These are phyloP conservation scores for Acheta domesticus DNA, from an alignment of 2,888 invertebrate genomes.

Conservation along the genomic window DNA sequence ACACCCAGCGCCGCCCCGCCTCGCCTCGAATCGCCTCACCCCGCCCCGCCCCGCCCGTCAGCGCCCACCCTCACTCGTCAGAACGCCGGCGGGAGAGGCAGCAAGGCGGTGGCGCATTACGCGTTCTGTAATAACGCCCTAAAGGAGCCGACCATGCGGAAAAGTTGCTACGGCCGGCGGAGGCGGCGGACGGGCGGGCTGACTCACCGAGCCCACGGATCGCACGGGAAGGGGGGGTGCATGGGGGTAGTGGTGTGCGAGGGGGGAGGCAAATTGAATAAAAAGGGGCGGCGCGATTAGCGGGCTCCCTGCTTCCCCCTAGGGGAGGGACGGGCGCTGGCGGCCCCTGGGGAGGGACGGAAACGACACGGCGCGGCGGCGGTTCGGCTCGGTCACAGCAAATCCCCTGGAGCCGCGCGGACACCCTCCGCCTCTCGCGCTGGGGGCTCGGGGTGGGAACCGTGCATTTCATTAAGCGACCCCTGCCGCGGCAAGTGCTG, in stretches of 20 bases:
- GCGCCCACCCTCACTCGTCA: background rate
- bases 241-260: background rate
- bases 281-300: conserved; percentile 18
- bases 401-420: background rate
- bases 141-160: conserved; percentile 18
- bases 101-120: background rate
- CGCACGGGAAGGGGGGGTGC: background rate
- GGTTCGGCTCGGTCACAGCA: background rate
- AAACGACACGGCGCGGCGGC: conserved; percentile 7
- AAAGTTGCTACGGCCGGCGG: background rate
- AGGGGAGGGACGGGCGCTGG: background rate
- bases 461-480: conserved; percentile 5
- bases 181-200: background rate
- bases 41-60: background rate
- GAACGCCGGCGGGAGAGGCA: background rate
- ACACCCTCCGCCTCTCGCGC: background rate
- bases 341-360: background rate
- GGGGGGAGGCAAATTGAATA: conserved; percentile 7
- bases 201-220: background rate
- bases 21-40: background rate
- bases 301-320: background rate
- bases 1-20: background rate
- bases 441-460: background rate
- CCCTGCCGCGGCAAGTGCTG: conserved; percentile 1
- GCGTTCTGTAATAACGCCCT: conserved; percentile 1